phyloP scores from a whole-genome alignment of 2,888 invertebrate species.

The Lissocephala sabroskyi region DNA sequence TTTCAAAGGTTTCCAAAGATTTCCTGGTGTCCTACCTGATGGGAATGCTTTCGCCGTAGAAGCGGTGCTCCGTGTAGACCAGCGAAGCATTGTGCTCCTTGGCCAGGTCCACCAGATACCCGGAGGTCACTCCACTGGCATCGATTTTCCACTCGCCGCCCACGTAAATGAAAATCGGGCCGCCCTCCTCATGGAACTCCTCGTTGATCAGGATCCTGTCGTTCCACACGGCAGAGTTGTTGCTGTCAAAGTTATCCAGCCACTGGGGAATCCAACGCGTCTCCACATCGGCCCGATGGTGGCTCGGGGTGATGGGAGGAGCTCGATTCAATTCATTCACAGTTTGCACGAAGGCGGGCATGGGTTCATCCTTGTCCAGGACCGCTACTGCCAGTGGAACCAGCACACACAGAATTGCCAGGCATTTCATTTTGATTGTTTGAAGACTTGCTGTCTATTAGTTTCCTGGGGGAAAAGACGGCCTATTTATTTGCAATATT shows the following conservation, averaged over 20 bases:
- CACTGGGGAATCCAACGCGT: constrained; percentile 74
- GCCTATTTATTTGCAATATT: constrained; percentile 39
- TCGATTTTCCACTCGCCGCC: constrained; percentile 81
- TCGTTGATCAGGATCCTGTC: constrained; percentile 73
- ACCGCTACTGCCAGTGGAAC: constrained; percentile 19
- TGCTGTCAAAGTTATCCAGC: constrained; percentile 75
- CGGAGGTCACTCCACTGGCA: constrained; percentile 74
- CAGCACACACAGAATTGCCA: constrained; percentile 17
- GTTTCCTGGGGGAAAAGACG: constrained; percentile 18
- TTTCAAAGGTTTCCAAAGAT: not conserved
- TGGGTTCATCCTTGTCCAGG: constrained; percentile 8
- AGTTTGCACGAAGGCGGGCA: constrained; percentile 24
- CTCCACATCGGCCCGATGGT: constrained; percentile 23
- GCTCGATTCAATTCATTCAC: constrained; percentile 27
- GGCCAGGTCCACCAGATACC: constrained; percentile 77
- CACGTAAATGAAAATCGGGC: constrained; percentile 77
- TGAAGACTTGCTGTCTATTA: too few relatives aligned
- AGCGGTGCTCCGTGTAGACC: constrained; percentile 85
- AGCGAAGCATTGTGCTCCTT: constrained; percentile 75
- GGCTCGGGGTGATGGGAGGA: constrained; percentile 16
- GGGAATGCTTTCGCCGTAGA: constrained; percentile 82
- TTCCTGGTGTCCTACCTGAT: constrained; percentile 74
- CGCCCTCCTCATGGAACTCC: constrained; percentile 69
- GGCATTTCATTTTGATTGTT: constrained; percentile 30
- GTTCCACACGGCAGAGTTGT: constrained; percentile 74